A percentile compares a stretch with the other conserved stretches of the same genome.
Evolutionary conservation across 64 coral and sea anemone genomes (phyloP).

Genomic region (Montipora efflorescens): DNA sequence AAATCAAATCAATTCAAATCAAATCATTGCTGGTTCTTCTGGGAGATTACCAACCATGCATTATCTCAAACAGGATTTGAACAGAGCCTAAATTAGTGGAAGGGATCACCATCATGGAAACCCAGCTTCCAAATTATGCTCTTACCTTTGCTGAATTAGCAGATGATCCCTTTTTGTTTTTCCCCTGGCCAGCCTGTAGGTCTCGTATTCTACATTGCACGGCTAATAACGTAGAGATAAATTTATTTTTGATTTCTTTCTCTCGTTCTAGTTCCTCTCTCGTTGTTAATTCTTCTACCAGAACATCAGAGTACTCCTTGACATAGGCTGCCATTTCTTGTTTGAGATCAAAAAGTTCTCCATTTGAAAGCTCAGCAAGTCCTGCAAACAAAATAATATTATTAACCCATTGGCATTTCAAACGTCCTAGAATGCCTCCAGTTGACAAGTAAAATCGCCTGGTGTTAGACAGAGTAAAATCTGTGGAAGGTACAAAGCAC

Average conservation of each 20-base stretch:
- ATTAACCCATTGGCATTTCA: too few species aligned
- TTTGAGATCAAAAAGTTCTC: slow-evolving; percentile 87
- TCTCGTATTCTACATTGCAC: slow-evolving; percentile 91
- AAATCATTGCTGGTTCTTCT: too few species aligned
- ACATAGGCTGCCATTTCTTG: slow-evolving; percentile 93
- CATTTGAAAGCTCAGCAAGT: slow-evolving; percentile 69
- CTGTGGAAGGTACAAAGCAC: too few species aligned
- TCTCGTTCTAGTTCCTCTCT: slow-evolving; percentile 89
- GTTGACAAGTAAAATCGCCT: too few species aligned
- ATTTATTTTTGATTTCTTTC: slow-evolving; percentile 97
- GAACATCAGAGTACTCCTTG: slow-evolving; percentile 94
- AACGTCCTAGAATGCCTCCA: too few species aligned
- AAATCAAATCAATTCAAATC: too few species aligned
- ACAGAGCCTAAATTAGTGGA: too few species aligned
- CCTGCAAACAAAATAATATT: slow-evolving; percentile 37
- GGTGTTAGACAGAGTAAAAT: too few species aligned
- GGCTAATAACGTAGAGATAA: slow-evolving; percentile 94
- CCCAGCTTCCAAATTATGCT: background rate
- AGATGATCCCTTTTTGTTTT: slow-evolving; percentile 72
- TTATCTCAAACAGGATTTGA: too few species aligned
- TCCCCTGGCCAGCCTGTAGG: slow-evolving; percentile 67
- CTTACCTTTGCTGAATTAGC: slow-evolving; percentile 49
- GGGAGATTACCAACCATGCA: too few species aligned
- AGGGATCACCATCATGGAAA: too few species aligned
- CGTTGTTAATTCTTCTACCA: slow-evolving; percentile 82